These are phyloP conservation scores for Heloderma charlesbogerti DNA, from an alignment of 2,113 vertebrate species.

Conservation along the genomic window DNA sequence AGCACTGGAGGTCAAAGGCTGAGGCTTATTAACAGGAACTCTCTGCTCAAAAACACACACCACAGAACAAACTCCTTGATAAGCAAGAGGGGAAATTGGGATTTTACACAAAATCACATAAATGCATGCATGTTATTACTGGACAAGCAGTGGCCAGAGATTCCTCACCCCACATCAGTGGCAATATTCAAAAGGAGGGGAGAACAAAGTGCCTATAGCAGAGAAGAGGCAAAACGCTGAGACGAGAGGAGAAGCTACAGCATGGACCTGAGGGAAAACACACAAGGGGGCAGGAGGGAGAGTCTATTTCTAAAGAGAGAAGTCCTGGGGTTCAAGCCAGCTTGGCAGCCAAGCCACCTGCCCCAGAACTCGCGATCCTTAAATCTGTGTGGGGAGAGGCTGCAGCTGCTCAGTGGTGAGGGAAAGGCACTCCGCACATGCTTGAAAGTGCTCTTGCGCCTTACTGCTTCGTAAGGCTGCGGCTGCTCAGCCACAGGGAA, in stretches of 20 bases:
- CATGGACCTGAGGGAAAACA: neutral
- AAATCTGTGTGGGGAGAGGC: neutral
- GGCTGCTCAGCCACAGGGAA: neutral
- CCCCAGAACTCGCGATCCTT: neutral
- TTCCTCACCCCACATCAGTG: neutral
- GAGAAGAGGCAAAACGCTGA: neutral
- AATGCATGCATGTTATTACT: neutral
- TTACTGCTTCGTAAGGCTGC: neutral
- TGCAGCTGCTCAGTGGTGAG: neutral
- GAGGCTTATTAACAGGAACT: neutral
- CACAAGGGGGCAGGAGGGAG: neutral
- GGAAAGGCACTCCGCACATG: neutral
- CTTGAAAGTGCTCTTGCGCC: neutral
- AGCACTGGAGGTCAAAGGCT: neutral
- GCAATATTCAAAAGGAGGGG: neutral
- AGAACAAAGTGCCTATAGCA: neutral
- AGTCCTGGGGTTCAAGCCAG: neutral
- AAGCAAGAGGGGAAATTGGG: neutral
- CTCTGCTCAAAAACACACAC: neutral
- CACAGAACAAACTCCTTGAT: neutral
- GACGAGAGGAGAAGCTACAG: neutral
- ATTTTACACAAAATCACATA: neutral
- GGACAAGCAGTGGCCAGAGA: neutral
- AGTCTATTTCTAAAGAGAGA: too few relatives aligned
- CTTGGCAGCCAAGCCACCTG: neutral